Evolutionary conservation across 2,113 vertebrate species (phyloP), one percentile per base, ranked within the genome.

Genomic region (Sinocyclocheilus anophthalmus): DNA sequence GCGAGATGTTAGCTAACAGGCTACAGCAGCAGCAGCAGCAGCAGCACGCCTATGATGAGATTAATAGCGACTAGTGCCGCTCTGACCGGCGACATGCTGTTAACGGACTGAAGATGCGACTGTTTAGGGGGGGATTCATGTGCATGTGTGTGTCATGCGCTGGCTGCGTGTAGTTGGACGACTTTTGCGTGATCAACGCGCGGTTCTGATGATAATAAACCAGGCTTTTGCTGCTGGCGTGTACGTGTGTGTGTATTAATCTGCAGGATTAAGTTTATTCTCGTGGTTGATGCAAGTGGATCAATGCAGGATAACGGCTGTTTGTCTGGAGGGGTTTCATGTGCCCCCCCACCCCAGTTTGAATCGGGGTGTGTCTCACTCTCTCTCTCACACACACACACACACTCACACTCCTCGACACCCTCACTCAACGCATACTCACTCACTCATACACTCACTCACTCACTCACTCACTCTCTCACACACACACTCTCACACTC

Each of bases 231-330:
- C 42, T 11, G 18, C 24, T 26, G 45, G 5, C 5, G 16, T 39
- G n/a, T 5, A 11, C n/a, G 16, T 26, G 45, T 16, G 30, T 26
- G 63, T 81, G 59, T 45, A 57, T n/a, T 82, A 69, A 83, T 83
- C 67, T 83, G 48, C 67, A 18, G 67, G 81, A 83, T 83, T 83
- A 83, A 83, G 67, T 83, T 83, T 73, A 83, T 73, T 83, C 81
- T 59, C 48, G 50, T 24, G 67, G 26, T 65, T 14, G 50, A 16
- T 42, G 42, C 45, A 1, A 45, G 80, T 70, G 42, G 37, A 70
- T 82, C 42, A 26, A 20, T n/a, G 67, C 22, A 39, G 67, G 81
- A 73, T 73, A 83, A 83, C 67, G 26, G 67, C 42, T 26, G 81
- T 55, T 73, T 73, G 63, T 70, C 18, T 53, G 20, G 30, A 33